These are phyloP conservation scores for Vireo altiloquus DNA, from an alignment of 2,113 vertebrate genomes.

Conservation along the genomic window DNA sequence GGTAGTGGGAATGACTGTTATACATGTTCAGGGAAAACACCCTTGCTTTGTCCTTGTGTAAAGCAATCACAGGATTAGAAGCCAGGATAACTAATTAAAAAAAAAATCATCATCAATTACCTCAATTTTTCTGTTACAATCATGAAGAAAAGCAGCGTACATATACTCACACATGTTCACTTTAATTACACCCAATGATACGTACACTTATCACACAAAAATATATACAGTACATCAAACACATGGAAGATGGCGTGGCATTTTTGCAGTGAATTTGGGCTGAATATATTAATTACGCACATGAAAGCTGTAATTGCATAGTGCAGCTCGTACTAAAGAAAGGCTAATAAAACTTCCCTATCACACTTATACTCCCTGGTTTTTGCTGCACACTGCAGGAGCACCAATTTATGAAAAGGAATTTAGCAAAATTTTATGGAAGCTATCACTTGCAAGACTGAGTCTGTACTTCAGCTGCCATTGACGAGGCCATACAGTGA, in stretches of 20 bases:
- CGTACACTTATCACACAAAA: background rate
- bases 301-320: background rate
- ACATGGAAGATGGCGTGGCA: background rate
- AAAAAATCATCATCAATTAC: background rate
- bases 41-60: background rate
- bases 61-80: background rate
- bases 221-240: background rate
- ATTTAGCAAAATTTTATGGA: constrained; percentile 3
- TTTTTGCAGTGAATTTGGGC: background rate
- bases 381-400: background rate
- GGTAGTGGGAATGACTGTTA: background rate
- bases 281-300: background rate
- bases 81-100: background rate
- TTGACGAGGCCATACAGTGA: background rate
- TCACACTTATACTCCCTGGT: rapidly evolving
- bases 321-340: background rate
- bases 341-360: background rate
- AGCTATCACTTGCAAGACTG: background rate
- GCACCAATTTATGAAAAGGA: background rate
- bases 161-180: background rate
- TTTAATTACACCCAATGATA: background rate
- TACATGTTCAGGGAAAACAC: background rate
- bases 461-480: background rate
- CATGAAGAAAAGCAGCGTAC: background rate
- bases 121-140: background rate